phyloP scores from a whole-genome alignment of 2,888 invertebrate species.

The Sturmia bella region DNA sequence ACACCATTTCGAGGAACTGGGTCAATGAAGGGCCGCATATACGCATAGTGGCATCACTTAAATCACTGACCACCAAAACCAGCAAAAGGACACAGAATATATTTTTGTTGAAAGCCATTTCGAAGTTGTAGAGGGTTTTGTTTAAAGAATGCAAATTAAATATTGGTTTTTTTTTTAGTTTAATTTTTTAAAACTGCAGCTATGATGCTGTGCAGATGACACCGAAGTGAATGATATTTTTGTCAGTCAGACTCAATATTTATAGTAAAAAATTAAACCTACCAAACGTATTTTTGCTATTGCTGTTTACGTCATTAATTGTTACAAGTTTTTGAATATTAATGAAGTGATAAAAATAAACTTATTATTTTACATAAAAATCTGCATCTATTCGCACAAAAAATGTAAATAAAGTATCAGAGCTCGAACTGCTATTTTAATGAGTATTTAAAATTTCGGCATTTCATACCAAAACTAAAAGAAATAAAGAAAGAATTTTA shows the following conservation, averaged over 20 bases:
- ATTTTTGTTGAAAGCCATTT: slow-evolving; percentile 4
- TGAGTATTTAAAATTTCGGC: too few relatives aligned
- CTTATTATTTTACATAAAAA: background rate
- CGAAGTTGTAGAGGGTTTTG: too few relatives aligned
- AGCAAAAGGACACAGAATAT: background rate
- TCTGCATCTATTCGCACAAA: too few relatives aligned
- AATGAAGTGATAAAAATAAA: background rate
- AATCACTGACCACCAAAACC: slow-evolving; percentile 12
- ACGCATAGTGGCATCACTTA: slow-evolving; percentile 8
- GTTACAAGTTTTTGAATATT: background rate
- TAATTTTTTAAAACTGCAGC: too few relatives aligned
- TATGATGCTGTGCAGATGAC: background rate
- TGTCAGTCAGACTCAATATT: background rate
- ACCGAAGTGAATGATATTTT: slow-evolving; percentile 2
- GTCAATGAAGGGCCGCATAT: slow-evolving; percentile 15
- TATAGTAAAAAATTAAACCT: slow-evolving; percentile 7
- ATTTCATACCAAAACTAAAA: too few relatives aligned
- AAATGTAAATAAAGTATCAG: too few relatives aligned
- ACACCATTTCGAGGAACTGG: slow-evolving; percentile 6
- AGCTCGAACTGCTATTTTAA: too few relatives aligned
- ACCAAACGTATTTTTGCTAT: too few relatives aligned
- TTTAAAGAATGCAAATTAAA: too few relatives aligned
- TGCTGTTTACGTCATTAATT: too few relatives aligned
- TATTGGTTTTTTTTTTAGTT: too few relatives aligned
- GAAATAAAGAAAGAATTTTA: too few relatives aligned